Percentiles rank a stretch among this genome's conserved stretches.
These are phyloP conservation scores for Luidia sarsii DNA, from an alignment of 53 echinoderm and acorn worm genomes.

Conservation along the genomic window DNA sequence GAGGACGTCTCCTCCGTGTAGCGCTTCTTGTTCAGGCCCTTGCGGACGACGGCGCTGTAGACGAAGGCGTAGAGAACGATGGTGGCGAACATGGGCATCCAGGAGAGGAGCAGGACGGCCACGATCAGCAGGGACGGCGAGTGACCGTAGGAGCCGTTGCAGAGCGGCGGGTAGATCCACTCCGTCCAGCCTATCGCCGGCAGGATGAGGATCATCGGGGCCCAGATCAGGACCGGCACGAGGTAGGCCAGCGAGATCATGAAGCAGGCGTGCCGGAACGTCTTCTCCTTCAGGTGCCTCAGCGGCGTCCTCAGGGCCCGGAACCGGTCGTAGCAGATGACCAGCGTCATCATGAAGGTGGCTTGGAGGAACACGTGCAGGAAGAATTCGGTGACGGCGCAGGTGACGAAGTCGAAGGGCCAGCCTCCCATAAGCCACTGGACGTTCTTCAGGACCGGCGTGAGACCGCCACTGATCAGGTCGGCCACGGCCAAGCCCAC, in stretches of 20 bases:
- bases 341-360: slow-evolving; percentile 47
- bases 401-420: slow-evolving; percentile 50
- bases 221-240: slow-evolving; percentile 55
- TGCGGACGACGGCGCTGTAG: slow-evolving; percentile 24
- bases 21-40: neutral
- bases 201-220: slow-evolving; percentile 36
- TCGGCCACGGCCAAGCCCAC: slow-evolving; percentile 61
- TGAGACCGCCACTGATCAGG: slow-evolving; percentile 46
- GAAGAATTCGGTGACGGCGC: slow-evolving; percentile 31
- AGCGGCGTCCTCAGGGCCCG: slow-evolving; percentile 55
- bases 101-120: neutral
- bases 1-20: neutral
- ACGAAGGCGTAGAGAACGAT: slow-evolving; percentile 6
- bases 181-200: neutral
- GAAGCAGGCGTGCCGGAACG: slow-evolving; percentile 36
- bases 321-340: slow-evolving; percentile 65
- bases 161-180: neutral
- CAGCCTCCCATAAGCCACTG: slow-evolving; percentile 14
- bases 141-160: neutral
- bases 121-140: neutral
- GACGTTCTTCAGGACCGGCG: slow-evolving; percentile 6
- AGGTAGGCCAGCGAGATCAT: slow-evolving; percentile 45
- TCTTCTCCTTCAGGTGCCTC: slow-evolving; percentile 42
- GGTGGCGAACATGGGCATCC: slow-evolving; percentile 5
- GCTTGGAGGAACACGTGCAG: slow-evolving; percentile 57